Evolutionary conservation across 2,888 invertebrate genomes (phyloP), one percentile per base, ranked within the genome.

Genomic region (Caenorhabditis becei): DNA sequence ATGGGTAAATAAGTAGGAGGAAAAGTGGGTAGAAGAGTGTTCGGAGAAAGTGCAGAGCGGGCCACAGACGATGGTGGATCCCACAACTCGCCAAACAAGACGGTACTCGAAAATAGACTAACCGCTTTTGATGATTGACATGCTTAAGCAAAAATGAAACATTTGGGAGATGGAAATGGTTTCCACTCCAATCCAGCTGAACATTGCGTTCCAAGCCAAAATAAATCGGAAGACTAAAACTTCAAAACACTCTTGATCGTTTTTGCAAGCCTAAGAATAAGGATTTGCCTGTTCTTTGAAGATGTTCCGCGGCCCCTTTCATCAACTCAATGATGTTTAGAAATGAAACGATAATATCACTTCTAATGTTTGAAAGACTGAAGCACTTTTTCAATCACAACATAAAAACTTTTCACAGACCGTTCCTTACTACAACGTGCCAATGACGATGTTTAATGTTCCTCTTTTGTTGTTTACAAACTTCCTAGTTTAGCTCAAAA

Each of bases 1-100:
- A 78, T 71, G 58, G 66, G 78, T 78, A 78, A 78, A 78, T 78
- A 78, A 61, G 69, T 77, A 74, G 65, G 47, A 63, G 49, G 65
- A 65, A 74, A 74, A 74, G 74, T 59, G 74, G 74, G 23, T 54
- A 47, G 53, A 28, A 58, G 65, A 65, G 63, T 65, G 72, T 72
- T 72, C 72, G 56, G 35, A 58, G 63, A 65, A 74, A 74, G 74
- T 56, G 56, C 74, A 74, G 65, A 49, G 72, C 72, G 72, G 58
- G 24, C 41, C n/a, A 35, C 41, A 14, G 61, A 10, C 47, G 26
- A n/a, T 35, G 62, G 26, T 71, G 51, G 51, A 74, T 74, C 74
- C 51, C 65, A 74, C 58, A 74, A 65, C 74, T 74, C 41, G 66
- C 66, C 74, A 74, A 74, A 74, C 74, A 74, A 74, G 66, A 74